Percentiles rank a stretch among this genome's conserved stretches.
Conservation (phyloP, 2,797 vertebrate species). For the Trachops cirrhosus region DNA sequence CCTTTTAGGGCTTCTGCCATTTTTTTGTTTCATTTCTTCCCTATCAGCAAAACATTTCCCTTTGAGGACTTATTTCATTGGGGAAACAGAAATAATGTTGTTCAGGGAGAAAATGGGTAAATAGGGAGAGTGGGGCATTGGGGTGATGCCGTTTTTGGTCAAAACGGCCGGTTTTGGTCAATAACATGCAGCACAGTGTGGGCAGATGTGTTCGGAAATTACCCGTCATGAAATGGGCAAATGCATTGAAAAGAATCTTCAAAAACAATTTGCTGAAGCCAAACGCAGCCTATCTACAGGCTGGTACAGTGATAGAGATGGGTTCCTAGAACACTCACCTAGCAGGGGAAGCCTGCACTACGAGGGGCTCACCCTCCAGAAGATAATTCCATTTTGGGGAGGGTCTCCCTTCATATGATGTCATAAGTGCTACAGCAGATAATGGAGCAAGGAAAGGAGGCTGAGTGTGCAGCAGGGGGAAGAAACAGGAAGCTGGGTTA, state of each 20-base stretch:
- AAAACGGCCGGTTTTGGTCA: neutral
- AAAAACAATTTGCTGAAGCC: neutral
- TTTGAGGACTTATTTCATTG: neutral
- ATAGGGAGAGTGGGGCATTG: neutral
- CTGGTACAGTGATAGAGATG: neutral
- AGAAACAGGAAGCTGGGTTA: neutral
- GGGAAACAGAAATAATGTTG: neutral
- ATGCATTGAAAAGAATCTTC: neutral
- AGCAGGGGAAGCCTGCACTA: neutral
- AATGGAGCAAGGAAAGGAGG: neutral
- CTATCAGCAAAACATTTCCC: neutral
- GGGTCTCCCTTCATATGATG: no score
- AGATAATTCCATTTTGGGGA: no score
- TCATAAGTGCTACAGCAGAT: neutral
- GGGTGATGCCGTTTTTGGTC: neutral
- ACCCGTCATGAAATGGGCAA: neutral
- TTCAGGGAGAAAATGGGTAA: neutral
- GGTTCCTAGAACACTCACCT: neutral
- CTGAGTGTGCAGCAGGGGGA: neutral
- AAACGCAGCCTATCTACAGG: neutral
- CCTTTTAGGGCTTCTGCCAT: neutral
- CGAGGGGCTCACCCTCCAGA: no score
- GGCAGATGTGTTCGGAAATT: neutral
- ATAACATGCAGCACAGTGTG: neutral
- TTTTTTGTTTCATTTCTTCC: neutral